Evolutionary conservation across 2,888 invertebrate species (phyloP).

Genomic region (Limenitis camilla): DNA sequence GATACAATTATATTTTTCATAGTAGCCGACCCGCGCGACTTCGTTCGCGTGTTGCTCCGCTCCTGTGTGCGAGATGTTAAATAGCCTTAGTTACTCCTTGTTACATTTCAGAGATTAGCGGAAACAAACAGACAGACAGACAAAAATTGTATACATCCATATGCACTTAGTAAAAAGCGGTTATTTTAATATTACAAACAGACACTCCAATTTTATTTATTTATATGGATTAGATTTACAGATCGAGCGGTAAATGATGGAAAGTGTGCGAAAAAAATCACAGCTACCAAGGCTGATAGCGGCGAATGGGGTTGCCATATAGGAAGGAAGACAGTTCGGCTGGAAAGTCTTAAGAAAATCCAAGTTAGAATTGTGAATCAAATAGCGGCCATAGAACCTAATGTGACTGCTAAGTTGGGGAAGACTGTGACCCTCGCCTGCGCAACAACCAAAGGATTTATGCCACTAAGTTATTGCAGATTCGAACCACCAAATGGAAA

Average conservation of each 20-base stretch:
- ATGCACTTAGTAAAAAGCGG: too few relatives aligned
- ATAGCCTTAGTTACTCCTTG: too few relatives aligned
- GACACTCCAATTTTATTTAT: too few relatives aligned
- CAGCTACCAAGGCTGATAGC: conserved; percentile 40
- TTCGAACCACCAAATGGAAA: conserved; percentile 61
- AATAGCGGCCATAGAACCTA: conserved; percentile 49
- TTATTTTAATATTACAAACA: too few relatives aligned
- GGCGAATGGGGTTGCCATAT: conserved; percentile 70
- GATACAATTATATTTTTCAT: too few relatives aligned
- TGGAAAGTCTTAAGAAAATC: conserved; percentile 48
- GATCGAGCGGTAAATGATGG: conserved; percentile 49
- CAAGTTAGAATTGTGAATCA: conserved; percentile 48
- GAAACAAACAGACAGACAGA: too few relatives aligned
- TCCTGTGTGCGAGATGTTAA: too few relatives aligned
- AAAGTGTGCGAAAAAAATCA: conserved; percentile 50
- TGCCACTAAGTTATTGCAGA: conserved; percentile 62
- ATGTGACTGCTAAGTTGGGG: conserved; percentile 42
- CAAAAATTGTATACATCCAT: too few relatives aligned
- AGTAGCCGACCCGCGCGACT: too few relatives aligned
- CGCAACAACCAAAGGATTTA: conserved; percentile 45
- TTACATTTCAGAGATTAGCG: too few relatives aligned
- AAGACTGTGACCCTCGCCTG: conserved; percentile 54
- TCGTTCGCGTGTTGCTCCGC: too few relatives aligned
- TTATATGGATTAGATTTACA: conserved; percentile 37
- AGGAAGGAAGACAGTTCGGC: conserved; percentile 42